Evolutionary conservation across 2,888 invertebrate genomes (phyloP).

Genomic region (Drosophila neotestacea): DNA sequence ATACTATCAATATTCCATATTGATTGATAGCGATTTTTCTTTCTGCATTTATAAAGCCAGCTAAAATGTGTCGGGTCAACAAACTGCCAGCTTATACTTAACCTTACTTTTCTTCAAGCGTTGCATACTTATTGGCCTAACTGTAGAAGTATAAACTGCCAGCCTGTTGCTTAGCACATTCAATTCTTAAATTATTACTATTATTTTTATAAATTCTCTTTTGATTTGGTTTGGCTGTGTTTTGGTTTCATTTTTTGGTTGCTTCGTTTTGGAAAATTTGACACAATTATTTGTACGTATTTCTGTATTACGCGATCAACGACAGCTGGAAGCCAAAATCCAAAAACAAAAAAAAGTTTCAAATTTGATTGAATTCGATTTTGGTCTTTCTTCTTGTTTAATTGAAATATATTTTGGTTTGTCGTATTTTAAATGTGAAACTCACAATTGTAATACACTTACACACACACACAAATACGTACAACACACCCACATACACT

Average conservation of each 20-base stretch:
- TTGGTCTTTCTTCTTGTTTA: conserved; percentile 61
- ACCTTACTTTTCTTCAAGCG: conserved; percentile 3
- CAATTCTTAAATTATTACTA: conserved; percentile 7
- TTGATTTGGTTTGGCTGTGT: conserved; percentile 61
- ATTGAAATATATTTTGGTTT: conserved; percentile 59
- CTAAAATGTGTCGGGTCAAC: conserved; percentile 21
- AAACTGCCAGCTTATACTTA: conserved; percentile 31
- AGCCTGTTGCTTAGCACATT: conserved; percentile 14
- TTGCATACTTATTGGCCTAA: conserved; percentile 44
- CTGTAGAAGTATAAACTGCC: conserved; percentile 26
- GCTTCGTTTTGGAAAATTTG: conserved; percentile 63
- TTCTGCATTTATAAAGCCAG: conserved; percentile 45
- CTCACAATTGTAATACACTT: conserved; percentile 58
- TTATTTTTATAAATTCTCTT: conserved; percentile 16
- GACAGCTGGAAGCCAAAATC: conserved; percentile 52
- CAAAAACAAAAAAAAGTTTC: conserved; percentile 34
- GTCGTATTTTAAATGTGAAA: conserved; percentile 64
- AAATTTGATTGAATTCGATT: conserved; percentile 47
- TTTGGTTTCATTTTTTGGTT: conserved; percentile 53
- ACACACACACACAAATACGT: conserved; percentile 42
- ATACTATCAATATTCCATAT: conserved; percentile 44
- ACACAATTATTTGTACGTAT: conserved; percentile 51
- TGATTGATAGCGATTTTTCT: conserved; percentile 48
- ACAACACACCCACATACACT: conserved; percentile 28
- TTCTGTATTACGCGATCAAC: conserved; percentile 33